phyloP scores from a whole-genome alignment of 2,888 invertebrate species.

The Sesamia inferens region DNA sequence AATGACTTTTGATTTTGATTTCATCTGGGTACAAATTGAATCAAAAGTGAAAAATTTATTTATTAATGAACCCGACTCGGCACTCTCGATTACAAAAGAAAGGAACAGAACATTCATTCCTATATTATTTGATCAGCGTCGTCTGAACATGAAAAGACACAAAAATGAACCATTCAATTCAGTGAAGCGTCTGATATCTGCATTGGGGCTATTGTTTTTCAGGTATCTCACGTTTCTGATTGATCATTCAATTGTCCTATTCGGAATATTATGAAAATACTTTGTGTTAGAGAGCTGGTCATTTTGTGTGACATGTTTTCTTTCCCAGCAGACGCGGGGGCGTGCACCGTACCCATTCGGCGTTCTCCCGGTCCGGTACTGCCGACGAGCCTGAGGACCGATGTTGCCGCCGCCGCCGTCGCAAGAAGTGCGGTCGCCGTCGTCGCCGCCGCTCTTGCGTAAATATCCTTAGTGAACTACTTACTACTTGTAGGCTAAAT shows the following conservation, averaged over 20 bases:
- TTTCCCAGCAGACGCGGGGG: slow-evolving; percentile 42
- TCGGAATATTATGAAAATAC: too few relatives aligned
- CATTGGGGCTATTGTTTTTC: not conserved
- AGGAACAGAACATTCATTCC: not conserved
- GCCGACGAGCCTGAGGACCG: slow-evolving; percentile 66
- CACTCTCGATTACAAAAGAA: not conserved
- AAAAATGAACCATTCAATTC: not conserved
- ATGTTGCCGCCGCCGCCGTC: slow-evolving; percentile 64
- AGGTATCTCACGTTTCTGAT: not conserved
- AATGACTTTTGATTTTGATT: too few relatives aligned
- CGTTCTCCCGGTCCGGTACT: slow-evolving; percentile 64
- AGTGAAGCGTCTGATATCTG: not conserved
- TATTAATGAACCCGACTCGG: not conserved
- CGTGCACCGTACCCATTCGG: slow-evolving; percentile 52
- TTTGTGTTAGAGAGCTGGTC: not conserved
- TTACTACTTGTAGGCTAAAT: not conserved
- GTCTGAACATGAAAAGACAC: not conserved
- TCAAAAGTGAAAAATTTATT: not conserved
- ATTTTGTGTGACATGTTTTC: not conserved
- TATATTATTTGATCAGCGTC: not conserved
- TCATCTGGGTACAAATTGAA: not conserved
- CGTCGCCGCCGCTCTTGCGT: slow-evolving; percentile 49
- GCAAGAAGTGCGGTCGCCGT: slow-evolving; percentile 1
- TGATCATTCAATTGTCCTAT: not conserved
- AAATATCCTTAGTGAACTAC: not conserved